Evolutionary conservation across 2,888 invertebrate species (phyloP).

Genomic region (Thymelicus lineola): DNA sequence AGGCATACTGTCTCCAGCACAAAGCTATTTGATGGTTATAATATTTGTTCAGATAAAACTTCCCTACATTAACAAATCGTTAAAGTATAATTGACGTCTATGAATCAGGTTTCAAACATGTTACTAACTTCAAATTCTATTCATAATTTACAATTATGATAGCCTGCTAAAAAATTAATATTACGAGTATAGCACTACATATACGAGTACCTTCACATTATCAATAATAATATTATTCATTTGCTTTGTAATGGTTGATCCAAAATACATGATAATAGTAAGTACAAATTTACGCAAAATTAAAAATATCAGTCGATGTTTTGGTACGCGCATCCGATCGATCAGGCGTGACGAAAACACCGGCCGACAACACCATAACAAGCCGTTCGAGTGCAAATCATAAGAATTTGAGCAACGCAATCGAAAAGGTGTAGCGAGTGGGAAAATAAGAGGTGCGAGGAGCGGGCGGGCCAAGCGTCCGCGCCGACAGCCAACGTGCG

Average conservation of each 20-base stretch:
- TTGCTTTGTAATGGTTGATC: background rate
- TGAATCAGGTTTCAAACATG: no score
- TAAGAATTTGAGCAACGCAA: conserved; percentile 72
- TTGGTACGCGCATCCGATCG: conserved; percentile 23
- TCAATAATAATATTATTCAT: background rate
- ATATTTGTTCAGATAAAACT: no score
- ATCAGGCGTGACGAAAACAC: conserved; percentile 47
- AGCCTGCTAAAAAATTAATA: background rate
- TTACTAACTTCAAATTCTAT: background rate
- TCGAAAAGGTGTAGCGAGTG: conserved; percentile 51
- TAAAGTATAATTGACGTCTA: no score
- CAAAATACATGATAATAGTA: conserved; percentile 27
- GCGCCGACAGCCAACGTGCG: conserved; percentile 56
- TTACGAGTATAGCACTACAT: background rate
- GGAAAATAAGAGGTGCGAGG: conserved; percentile 40
- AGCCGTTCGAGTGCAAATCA: conserved; percentile 79
- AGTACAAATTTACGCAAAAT: conserved; percentile 42
- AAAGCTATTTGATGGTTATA: no score
- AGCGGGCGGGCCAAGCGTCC: conserved; percentile 40
- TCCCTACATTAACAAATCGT: no score
- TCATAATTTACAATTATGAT: background rate
- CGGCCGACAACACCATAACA: conserved; percentile 63
- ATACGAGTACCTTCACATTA: background rate
- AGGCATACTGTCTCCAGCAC: no score
- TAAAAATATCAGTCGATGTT: conserved; percentile 41